These are phyloP conservation scores for Pteronotus mesoamericanus DNA, from an alignment of 2,797 vertebrate genomes.

Conservation along the genomic window DNA sequence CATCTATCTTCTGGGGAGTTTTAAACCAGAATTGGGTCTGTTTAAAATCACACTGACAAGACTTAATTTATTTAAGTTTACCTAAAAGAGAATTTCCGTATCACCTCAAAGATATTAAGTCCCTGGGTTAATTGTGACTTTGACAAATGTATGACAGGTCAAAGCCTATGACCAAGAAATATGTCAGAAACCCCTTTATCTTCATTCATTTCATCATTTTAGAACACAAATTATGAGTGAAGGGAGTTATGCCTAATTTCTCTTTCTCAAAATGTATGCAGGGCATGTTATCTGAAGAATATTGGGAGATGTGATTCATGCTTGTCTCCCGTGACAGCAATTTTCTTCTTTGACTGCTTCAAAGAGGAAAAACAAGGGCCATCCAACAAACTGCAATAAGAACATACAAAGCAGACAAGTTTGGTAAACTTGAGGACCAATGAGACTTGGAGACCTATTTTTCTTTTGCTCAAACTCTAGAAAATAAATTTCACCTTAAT, in stretches of 20 bases:
- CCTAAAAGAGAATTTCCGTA: constrained; percentile 72
- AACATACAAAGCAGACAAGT: not conserved
- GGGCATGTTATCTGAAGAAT: constrained; percentile 54
- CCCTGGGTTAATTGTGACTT: constrained; percentile 57
- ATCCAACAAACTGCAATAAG: not conserved
- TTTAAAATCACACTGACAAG: constrained; percentile 67
- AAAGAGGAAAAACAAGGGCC: constrained; percentile 4
- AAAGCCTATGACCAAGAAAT: constrained; percentile 54
- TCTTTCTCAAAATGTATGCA: constrained; percentile 52
- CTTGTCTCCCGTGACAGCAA: constrained; percentile 40
- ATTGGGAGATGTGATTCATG: constrained; percentile 55
- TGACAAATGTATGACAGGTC: constrained; percentile 51
- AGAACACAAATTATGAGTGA: constrained; percentile 47
- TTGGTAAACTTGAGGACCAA: not conserved
- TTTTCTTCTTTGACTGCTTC: constrained; percentile 50
- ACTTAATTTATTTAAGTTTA: constrained; percentile 59
- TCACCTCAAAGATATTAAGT: constrained; percentile 68
- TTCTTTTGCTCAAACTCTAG: not conserved
- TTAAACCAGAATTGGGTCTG: constrained; percentile 50
- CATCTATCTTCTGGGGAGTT: constrained; percentile 15
- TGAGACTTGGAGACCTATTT: not conserved
- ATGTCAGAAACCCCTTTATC: constrained; percentile 62
- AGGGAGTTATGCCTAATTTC: constrained; percentile 26
- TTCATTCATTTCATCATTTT: constrained; percentile 52
- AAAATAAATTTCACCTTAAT: not conserved